Evolutionary conservation across 2,888 invertebrate genomes (phyloP).

Genomic region (Neoaliturus tenellus): DNA sequence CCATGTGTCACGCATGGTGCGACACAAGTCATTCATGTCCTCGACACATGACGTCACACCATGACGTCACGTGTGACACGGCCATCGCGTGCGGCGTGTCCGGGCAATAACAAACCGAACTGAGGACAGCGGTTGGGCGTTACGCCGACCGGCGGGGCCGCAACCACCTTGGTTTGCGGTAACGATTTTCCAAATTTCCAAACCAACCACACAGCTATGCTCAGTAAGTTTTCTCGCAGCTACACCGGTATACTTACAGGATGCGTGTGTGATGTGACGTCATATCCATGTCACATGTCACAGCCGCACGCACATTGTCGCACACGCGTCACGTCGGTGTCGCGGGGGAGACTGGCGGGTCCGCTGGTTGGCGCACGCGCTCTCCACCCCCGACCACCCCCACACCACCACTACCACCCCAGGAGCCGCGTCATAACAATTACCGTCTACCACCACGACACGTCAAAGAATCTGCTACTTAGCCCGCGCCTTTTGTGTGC

Average conservation of each 20-base stretch:
- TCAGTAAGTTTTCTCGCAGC: background rate
- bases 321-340: background rate
- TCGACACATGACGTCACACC: background rate
- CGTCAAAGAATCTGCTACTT: slow-evolving; percentile 43
- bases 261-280: background rate
- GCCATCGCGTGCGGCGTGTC: background rate
- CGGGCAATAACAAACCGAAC: background rate
- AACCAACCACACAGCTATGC: background rate
- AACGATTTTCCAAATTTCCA: background rate
- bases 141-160: background rate
- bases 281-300: slow-evolving; percentile 39
- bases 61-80: background rate
- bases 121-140: background rate
- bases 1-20: too few relatives aligned
- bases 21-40: background rate
- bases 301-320: background rate
- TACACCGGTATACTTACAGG: background rate
- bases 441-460: slow-evolving; percentile 18
- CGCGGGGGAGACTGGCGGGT: background rate
- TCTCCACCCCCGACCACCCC: background rate
- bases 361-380: background rate
- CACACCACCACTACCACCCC: background rate
- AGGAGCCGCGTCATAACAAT: slow-evolving; percentile 32
- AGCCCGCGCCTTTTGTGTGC: slow-evolving; percentile 10
- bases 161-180: background rate